Conservation (phyloP, 1,140 invertebrate genomes). For the Aradophagus sp. region DNA sequence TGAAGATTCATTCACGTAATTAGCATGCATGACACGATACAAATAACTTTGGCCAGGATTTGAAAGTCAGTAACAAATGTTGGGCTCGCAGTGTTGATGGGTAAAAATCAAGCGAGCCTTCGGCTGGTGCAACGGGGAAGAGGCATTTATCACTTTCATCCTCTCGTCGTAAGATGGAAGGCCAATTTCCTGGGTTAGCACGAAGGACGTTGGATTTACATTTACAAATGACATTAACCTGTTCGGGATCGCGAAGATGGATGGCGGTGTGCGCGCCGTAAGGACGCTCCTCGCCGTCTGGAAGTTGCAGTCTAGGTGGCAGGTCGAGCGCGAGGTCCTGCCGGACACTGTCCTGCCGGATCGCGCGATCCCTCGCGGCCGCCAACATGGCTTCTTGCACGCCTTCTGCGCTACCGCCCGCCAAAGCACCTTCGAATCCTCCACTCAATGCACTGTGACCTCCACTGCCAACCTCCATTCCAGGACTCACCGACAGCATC, state of each 20-base stretch:
- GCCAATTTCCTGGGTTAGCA: slow-evolving; percentile 13
- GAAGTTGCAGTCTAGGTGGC: slow-evolving; percentile 80
- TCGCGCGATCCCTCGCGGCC: slow-evolving; percentile 76
- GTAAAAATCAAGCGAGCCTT: no score
- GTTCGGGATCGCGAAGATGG: slow-evolving; percentile 79
- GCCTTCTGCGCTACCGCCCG: slow-evolving; percentile 49
- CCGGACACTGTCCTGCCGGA: slow-evolving; percentile 77
- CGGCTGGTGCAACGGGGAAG: no score
- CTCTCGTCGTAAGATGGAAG: slow-evolving; percentile 4
- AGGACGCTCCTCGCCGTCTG: slow-evolving; percentile 83
- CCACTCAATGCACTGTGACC: slow-evolving; percentile 75
- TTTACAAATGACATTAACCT: slow-evolving; percentile 69
- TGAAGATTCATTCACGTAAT: no score
- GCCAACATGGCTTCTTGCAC: slow-evolving; percentile 72
- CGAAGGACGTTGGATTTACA: slow-evolving; percentile 3
- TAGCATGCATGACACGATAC: no score
- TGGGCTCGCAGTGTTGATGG: no score
- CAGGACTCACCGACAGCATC: slow-evolving; percentile 79
- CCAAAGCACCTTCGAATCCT: slow-evolving; percentile 70
- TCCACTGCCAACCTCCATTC: slow-evolving; percentile 77
- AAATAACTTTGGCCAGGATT: no score
- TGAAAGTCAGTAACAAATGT: no score
- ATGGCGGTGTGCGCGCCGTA: slow-evolving; percentile 78
- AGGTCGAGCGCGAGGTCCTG: slow-evolving; percentile 80
- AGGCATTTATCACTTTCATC: slow-evolving; percentile 4